phyloP scores from a whole-genome alignment of 2,888 invertebrate genomes.

The Nemoura dubitans region DNA sequence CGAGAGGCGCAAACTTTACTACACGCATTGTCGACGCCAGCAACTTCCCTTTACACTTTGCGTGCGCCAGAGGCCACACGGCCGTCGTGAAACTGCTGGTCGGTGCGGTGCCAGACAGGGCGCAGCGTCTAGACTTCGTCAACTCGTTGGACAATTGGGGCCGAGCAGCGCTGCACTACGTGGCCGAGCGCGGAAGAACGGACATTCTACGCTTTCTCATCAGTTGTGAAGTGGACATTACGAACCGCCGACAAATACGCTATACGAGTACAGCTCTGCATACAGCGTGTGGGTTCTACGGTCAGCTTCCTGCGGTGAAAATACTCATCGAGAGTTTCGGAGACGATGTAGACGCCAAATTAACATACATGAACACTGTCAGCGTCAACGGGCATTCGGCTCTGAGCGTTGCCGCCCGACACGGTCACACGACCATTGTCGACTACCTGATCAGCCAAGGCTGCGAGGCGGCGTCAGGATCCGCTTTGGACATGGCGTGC shows the following conservation, averaged over 20 bases:
- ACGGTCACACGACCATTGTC: background rate
- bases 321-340: slow-evolving; percentile 22
- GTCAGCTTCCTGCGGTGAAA: background rate
- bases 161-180: background rate
- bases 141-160: background rate
- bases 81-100: background rate
- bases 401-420: background rate
- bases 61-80: background rate
- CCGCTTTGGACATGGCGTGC: background rate
- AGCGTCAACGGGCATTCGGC: background rate
- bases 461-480: background rate
- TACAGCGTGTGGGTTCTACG: background rate
- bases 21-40: background rate
- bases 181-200: background rate
- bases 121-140: background rate
- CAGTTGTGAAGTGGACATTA: background rate
- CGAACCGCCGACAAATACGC: background rate
- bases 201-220: slow-evolving; percentile 9
- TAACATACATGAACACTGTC: background rate
- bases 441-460: background rate
- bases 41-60: background rate
- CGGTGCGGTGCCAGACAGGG: background rate
- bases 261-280: background rate
- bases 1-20: background rate
- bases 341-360: background rate